phyloP scores from a whole-genome alignment of 2,113 vertebrate species.

The Dermatemys mawii region DNA sequence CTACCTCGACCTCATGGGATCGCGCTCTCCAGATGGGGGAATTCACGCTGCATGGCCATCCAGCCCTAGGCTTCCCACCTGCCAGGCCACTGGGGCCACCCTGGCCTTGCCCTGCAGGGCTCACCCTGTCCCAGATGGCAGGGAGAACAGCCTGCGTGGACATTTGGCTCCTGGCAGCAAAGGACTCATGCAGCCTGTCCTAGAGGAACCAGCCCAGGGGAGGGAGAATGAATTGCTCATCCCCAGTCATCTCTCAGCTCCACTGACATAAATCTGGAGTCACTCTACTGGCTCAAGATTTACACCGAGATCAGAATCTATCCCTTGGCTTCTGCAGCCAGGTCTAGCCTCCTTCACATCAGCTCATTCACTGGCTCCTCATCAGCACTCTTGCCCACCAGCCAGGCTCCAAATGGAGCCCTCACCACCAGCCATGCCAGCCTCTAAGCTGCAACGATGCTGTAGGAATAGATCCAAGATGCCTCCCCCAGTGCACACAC shows the following conservation, averaged over 20 bases:
- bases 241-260: neutral
- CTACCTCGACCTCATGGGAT: neutral
- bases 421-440: neutral
- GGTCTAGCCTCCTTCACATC: neutral
- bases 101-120: neutral
- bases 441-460: neutral
- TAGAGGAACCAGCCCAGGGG: neutral
- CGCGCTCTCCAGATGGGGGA: neutral
- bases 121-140: neutral
- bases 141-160: neutral
- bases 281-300: neutral
- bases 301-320: neutral
- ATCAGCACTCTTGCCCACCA: neutral
- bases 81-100: neutral
- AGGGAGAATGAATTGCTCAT: neutral
- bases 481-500: neutral
- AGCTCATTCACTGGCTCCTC: neutral
- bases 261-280: neutral
- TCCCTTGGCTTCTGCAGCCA: neutral
- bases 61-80: neutral
- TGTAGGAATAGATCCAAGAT: neutral
- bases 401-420: neutral
- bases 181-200: neutral
- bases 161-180: neutral
- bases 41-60: neutral